phyloP scores from a whole-genome alignment of 2,888 invertebrate genomes.

The Morpho helenor region DNA sequence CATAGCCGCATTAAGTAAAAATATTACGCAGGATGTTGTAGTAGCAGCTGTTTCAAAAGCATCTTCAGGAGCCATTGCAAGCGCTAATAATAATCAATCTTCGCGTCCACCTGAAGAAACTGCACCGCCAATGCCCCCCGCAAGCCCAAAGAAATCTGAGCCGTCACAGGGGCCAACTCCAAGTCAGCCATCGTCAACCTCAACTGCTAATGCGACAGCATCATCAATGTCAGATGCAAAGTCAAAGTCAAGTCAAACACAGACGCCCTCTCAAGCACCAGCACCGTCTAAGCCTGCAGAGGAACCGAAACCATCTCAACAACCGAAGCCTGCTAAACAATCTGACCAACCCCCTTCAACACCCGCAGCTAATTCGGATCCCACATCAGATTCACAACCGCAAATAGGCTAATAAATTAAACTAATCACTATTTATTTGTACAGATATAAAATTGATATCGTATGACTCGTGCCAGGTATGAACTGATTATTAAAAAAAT shows the following conservation, averaged over 20 bases:
- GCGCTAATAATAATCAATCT: slow-evolving; percentile 10
- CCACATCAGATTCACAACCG: too few species aligned
- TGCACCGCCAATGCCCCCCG: not conserved
- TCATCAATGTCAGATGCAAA: too few species aligned
- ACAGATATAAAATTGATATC: too few species aligned
- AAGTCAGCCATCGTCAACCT: not conserved
- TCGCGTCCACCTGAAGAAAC: not conserved
- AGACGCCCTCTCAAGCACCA: not conserved
- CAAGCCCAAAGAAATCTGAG: not conserved
- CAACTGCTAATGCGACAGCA: not conserved
- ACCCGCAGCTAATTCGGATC: not conserved
- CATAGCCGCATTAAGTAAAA: slow-evolving; percentile 27
- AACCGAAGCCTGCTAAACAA: not conserved
- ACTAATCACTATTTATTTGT: too few species aligned
- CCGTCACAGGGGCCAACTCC: not conserved
- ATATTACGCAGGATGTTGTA: slow-evolving; percentile 28
- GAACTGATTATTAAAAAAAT: too few species aligned
- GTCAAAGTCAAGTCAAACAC: too few species aligned
- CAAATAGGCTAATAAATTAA: too few species aligned
- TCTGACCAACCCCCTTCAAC: not conserved
- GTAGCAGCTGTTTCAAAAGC: slow-evolving; percentile 27
- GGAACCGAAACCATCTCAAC: not conserved
- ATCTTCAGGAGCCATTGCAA: slow-evolving; percentile 21
- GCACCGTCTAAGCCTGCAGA: not conserved
- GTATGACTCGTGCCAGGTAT: too few species aligned